These are phyloP conservation scores for Drosophila paracracens DNA, from an alignment of 2,888 invertebrate species.

Conservation along the genomic window DNA sequence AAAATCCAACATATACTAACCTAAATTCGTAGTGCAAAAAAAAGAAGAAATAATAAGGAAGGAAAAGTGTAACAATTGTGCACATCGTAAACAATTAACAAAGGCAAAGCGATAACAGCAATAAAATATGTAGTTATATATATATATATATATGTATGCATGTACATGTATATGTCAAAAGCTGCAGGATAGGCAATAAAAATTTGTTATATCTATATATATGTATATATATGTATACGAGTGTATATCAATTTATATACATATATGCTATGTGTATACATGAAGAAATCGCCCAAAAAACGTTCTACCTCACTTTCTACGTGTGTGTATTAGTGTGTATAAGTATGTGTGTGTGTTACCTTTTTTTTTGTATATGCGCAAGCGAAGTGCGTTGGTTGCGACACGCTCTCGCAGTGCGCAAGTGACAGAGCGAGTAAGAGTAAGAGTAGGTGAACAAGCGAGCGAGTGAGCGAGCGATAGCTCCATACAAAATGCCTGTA, in stretches of 20 bases:
- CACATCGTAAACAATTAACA: slow-evolving; percentile 42
- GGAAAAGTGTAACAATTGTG: slow-evolving; percentile 21
- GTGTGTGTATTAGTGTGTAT: slow-evolving; percentile 35
- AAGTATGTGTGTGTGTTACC: slow-evolving; percentile 46
- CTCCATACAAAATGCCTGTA: slow-evolving; percentile 47
- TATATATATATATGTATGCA: slow-evolving; percentile 37
- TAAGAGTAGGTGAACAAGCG: slow-evolving; percentile 36
- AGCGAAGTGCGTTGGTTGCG: slow-evolving; percentile 51
- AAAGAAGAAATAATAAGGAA: neutral
- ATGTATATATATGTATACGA: slow-evolving; percentile 30
- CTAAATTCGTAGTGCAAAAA: slow-evolving; percentile 48
- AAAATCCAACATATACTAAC: slow-evolving; percentile 51
- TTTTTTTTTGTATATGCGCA: slow-evolving; percentile 67
- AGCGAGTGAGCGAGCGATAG: slow-evolving; percentile 24
- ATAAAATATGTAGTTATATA: slow-evolving; percentile 47
- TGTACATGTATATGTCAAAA: slow-evolving; percentile 50
- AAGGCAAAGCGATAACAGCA: slow-evolving; percentile 32
- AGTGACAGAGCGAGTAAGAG: slow-evolving; percentile 33
- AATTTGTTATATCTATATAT: slow-evolving; percentile 27
- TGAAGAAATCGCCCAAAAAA: slow-evolving; percentile 82
- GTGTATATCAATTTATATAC: slow-evolving; percentile 35
- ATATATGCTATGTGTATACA: slow-evolving; percentile 50
- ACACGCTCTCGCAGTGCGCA: slow-evolving; percentile 49
- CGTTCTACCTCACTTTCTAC: slow-evolving; percentile 63
- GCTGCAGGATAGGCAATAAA: slow-evolving; percentile 42